Evolutionary conservation across 1,140 invertebrate genomes (phyloP).

Genomic region (Musca domestica): DNA sequence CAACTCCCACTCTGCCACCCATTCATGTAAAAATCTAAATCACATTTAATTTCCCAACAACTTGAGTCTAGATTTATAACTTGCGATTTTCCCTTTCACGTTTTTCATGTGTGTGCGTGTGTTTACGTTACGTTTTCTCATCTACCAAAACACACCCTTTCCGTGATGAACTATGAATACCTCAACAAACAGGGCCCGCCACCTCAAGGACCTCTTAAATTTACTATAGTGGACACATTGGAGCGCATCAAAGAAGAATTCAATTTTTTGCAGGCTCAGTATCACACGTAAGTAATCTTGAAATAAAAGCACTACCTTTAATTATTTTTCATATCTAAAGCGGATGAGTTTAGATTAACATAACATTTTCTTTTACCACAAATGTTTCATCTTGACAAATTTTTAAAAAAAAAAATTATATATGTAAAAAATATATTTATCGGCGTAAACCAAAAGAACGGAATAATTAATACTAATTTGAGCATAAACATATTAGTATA

Average conservation of each 20-base stretch:
- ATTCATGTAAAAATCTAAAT: constrained; percentile 18
- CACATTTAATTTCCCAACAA: background rate
- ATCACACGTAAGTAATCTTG: constrained; percentile 91
- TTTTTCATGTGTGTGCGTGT: background rate
- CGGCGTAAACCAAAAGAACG: too few species aligned
- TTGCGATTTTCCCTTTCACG: constrained; percentile 5
- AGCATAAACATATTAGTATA: too few species aligned
- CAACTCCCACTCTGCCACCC: constrained; percentile 12
- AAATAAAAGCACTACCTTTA: too few species aligned
- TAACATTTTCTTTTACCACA: too few species aligned
- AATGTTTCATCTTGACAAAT: too few species aligned
- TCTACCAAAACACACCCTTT: too few species aligned
- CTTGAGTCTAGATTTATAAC: constrained; percentile 8
- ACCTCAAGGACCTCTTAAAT: constrained; percentile 88
- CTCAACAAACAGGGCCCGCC: constrained; percentile 71
- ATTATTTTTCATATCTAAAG: too few species aligned
- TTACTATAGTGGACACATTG: constrained; percentile 93
- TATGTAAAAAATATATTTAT: too few species aligned
- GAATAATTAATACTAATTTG: too few species aligned
- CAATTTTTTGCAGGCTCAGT: constrained; percentile 96
- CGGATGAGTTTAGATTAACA: too few species aligned
- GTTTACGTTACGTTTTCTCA: too few species aligned
- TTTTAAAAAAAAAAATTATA: too few species aligned
- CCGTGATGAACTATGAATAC: background rate
- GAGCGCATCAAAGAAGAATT: constrained; percentile 99